Base-by-base conservation (phyloP, 2,888 invertebrate species). In the Pachycephus smyrnensis region DNA sequence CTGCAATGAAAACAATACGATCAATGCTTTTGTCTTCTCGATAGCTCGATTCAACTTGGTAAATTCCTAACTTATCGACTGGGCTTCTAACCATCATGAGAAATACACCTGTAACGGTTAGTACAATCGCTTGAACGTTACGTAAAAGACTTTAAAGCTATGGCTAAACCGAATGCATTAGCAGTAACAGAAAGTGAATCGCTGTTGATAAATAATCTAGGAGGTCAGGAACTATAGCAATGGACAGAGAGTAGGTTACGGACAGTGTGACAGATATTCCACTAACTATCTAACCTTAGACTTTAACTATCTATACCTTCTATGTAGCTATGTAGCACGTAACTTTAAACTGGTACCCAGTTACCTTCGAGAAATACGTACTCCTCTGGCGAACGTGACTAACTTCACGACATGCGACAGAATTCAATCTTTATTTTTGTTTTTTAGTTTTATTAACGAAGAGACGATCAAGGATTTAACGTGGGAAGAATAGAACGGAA, bases 1-100 rank as follows among this genome's bases (percentile, higher is more conserved):
- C 94, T 94, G 90, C 78, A 92, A 92, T 69, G 81, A 79, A 78
- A 78, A 74, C 33, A 37, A 55, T 55, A 23, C 55, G 55, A 55
- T 55, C 55, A 55, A 55, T 55, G 55, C 23, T 55, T 55, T 55
- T 55, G 55, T 55, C 23, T 55, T 55, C 55, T 55, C 9, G 55
- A 9, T 55, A 55, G 23, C 55, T 55, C 55, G 23, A 55, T 55
- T 23, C 6, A 23, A 55, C 23, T 23, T 55, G 55, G 23, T 23
- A 55, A 23, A 55, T 55, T 55, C 23, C 55, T 55, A 55, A 55
- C 55, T 55, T 55, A 55, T 55, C 55, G 55, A 23, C 55, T 0
- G 55, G 23, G 55, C 55, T 55, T 23, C 23, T 23, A 55, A 23
- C 55, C 55, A 23, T 55, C 55, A 9, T 55, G 9, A 55, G 6